Conservation (phyloP, 2,888 invertebrate genomes). For the Dichetophora obliterata region DNA sequence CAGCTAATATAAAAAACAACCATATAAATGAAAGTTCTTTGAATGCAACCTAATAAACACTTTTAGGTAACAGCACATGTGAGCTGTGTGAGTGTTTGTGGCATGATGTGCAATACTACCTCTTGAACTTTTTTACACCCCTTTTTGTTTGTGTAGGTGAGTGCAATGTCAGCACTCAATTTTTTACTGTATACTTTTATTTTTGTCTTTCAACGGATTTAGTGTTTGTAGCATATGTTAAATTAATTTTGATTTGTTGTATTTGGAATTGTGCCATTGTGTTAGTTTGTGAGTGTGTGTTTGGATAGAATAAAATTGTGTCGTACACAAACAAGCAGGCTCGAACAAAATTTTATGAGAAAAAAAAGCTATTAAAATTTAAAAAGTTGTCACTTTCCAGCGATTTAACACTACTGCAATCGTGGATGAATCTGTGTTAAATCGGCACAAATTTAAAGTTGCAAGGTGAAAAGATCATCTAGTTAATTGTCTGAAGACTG, state of each 20-base stretch:
- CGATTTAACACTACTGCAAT: background rate
- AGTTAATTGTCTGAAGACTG: no score
- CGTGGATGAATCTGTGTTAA: no score
- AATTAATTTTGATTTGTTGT: background rate
- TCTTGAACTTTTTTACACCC: background rate
- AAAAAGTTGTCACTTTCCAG: conserved; percentile 9
- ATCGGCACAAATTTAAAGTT: no score
- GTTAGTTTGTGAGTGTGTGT: background rate
- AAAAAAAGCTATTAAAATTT: background rate
- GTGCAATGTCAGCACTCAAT: background rate
- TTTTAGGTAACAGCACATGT: background rate
- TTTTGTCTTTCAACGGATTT: background rate
- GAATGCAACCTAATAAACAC: conserved; percentile 8
- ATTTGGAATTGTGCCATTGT: conserved; percentile 1
- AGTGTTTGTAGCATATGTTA: background rate
- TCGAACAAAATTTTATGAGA: background rate
- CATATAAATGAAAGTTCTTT: background rate
- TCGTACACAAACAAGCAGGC: background rate
- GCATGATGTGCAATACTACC: background rate
- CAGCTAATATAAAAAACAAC: background rate
- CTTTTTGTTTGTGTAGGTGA: background rate
- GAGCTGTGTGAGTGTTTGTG: background rate
- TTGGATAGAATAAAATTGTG: background rate
- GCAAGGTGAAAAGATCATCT: no score
- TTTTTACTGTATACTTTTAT: background rate